Evolutionary conservation across 2,888 invertebrate genomes (phyloP).

Genomic region (Dysmachus trigonus): DNA sequence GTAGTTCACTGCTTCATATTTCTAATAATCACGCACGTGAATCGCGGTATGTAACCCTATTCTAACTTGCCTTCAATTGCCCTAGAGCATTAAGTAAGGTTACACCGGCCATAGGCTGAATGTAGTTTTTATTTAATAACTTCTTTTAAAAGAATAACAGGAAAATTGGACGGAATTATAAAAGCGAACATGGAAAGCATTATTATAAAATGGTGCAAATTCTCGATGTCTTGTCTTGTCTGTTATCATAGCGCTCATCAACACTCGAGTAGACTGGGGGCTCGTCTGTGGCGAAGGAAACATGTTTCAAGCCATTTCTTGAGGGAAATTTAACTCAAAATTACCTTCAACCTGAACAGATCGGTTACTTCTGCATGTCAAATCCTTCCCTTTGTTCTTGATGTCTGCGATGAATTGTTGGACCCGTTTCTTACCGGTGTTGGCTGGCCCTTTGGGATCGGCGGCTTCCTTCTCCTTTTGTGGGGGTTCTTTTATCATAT

Average conservation of each 20-base stretch:
- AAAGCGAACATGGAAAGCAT: neutral
- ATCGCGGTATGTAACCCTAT: neutral
- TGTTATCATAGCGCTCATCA: conserved; percentile 51
- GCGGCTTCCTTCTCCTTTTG: neutral
- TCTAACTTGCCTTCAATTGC: neutral
- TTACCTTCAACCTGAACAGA: conserved; percentile 59
- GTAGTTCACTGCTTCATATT: neutral
- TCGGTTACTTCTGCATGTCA: conserved; percentile 59
- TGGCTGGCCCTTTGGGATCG: neutral
- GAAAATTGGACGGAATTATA: neutral
- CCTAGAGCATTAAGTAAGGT: neutral
- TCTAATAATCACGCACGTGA: neutral
- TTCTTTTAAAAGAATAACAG: neutral
- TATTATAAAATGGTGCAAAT: conserved; percentile 62
- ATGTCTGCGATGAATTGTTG: conserved; percentile 58
- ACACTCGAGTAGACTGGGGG: conserved; percentile 55
- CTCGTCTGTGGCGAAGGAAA: conserved; percentile 56
- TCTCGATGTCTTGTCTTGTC: conserved; percentile 60
- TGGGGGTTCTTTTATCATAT: conserved; percentile 4
- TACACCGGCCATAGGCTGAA: neutral
- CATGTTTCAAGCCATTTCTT: neutral
- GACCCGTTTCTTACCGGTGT: conserved; percentile 55
- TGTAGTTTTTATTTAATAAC: neutral
- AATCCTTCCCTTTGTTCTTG: conserved; percentile 54
- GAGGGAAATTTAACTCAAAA: neutral